These are phyloP conservation scores for Heterocephalus glaber DNA, from an alignment of 2,113 vertebrate species.

Conservation along the genomic window DNA sequence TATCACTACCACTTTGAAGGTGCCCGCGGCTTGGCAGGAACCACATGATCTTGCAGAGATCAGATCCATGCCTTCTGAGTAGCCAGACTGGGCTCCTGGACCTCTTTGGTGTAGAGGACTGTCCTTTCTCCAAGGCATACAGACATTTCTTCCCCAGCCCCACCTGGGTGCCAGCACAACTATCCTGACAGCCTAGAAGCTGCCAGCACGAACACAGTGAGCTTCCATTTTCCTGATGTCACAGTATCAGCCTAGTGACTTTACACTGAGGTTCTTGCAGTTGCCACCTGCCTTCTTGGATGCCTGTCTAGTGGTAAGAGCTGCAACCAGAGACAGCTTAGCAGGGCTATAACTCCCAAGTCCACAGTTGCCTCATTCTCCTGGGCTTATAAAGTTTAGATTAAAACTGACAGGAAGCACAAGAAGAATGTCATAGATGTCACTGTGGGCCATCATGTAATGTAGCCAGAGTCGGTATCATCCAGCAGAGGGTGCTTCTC, in stretches of 20 bases:
- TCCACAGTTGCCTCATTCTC: neutral
- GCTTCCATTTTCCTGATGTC: neutral
- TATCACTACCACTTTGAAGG: slow-evolving; percentile 92
- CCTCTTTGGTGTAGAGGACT: slow-evolving; percentile 93
- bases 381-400: neutral
- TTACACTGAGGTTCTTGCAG: neutral
- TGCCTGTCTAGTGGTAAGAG: neutral
- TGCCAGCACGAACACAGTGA: neutral
- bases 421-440: neutral
- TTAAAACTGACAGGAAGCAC: neutral
- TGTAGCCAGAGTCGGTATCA: neutral
- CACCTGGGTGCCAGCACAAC: slow-evolving; percentile 83
- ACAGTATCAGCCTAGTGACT: neutral
- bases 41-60: slow-evolving; percentile 95
- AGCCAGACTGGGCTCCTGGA: slow-evolving; percentile 88
- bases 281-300: neutral
- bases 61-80: slow-evolving; percentile 81
- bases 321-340: neutral
- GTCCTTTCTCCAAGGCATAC: slow-evolving; percentile 93
- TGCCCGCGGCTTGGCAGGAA: slow-evolving; percentile 90
- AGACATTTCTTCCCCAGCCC: slow-evolving; percentile 92
- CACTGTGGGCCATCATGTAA: neutral
- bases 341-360: neutral
- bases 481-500: neutral
- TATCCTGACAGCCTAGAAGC: neutral